Percentiles rank a stretch among this genome's conserved stretches.
Evolutionary conservation across 2,797 vertebrate genomes (phyloP).

Genomic region (Rhinophrynus dorsalis): DNA sequence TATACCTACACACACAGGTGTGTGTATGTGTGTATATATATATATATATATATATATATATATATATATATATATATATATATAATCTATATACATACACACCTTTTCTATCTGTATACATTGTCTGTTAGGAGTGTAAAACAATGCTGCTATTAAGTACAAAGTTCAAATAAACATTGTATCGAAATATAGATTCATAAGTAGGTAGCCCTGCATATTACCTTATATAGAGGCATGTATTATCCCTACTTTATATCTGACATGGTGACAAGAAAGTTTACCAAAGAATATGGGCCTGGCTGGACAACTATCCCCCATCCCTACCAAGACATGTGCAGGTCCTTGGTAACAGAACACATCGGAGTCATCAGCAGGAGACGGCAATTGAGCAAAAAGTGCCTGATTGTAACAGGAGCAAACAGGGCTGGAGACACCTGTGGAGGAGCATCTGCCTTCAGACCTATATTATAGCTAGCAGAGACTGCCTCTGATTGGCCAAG

Average conservation of each 20-base stretch:
- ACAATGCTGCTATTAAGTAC: not conserved
- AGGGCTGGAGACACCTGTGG: constrained; percentile 87
- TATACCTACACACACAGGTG: too few species aligned
- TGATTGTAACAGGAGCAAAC: constrained; percentile 79
- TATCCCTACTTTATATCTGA: constrained; percentile 63
- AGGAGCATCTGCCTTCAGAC: constrained; percentile 84
- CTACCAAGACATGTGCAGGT: constrained; percentile 88
- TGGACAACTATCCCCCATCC: constrained; percentile 73
- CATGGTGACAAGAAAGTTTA: constrained; percentile 64
- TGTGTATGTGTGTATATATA: too few species aligned
- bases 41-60: too few species aligned
- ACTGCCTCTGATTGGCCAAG: constrained; percentile 93
- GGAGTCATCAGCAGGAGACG: constrained; percentile 75
- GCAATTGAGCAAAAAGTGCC: constrained; percentile 74
- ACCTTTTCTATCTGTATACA: too few species aligned
- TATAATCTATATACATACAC: too few species aligned
- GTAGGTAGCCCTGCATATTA: too few species aligned
- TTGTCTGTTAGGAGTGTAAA: too few species aligned
- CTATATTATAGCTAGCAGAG: constrained; percentile 97
- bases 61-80: too few species aligned
- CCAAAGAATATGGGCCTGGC: constrained; percentile 63
- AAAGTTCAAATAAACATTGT: constrained; percentile 35
- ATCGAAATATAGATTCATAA: constrained; percentile 52
- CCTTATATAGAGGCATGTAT: constrained; percentile 52
- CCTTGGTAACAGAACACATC: constrained; percentile 86